Evolutionary conservation across 2,888 invertebrate genomes (phyloP), one percentile per base, ranked within the genome.

Genomic region (Erannis defoliaria): DNA sequence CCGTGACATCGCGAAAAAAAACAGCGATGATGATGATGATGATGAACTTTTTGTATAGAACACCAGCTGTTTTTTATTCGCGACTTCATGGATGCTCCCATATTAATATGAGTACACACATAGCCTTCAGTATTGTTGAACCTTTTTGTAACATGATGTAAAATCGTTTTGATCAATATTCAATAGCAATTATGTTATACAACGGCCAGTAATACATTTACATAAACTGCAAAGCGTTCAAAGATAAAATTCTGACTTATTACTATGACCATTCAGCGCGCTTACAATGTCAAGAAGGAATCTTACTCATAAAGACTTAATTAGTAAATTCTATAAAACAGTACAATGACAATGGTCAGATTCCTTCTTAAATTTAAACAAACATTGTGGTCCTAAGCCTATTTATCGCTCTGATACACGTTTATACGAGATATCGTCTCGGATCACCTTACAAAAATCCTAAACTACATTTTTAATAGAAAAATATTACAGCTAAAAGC

Each of bases 341-440:
- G 46, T 40, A 55, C 42, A 10, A 57, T 48, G 60, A 66, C 33
- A 61, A 55, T 42, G 60, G 72, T 72, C 72, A 80, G 84, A 84
- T 83, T 76, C 62, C 84, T 84, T 78, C 85, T 84, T 78, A 75
- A 82, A 77, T 77, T 75, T 76, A 49, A 74, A 81, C 81, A 66
- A 77, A 77, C 83, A n/a, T 77, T 77, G 68, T 72, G 84, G 84
- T 75, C 85, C 80, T 83, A 84, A 71, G 81, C 72, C 87, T 90
- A 91, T 92, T n/a, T 93, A 93, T 93, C 93, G 93, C 93, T 92
- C 84, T 89, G 87, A 93, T 93, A 93, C 93, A 93, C 93, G 89
- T 86, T 6, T 8, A n/a, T n/a, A 82, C 81, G 88, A 89, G 88
- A 74, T 74, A 76, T 67, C 66, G 74, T 76, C 88, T 83, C 89